These are phyloP conservation scores for Lomographa bimaculata DNA, from an alignment of 2,888 invertebrate species.

Conservation along the genomic window DNA sequence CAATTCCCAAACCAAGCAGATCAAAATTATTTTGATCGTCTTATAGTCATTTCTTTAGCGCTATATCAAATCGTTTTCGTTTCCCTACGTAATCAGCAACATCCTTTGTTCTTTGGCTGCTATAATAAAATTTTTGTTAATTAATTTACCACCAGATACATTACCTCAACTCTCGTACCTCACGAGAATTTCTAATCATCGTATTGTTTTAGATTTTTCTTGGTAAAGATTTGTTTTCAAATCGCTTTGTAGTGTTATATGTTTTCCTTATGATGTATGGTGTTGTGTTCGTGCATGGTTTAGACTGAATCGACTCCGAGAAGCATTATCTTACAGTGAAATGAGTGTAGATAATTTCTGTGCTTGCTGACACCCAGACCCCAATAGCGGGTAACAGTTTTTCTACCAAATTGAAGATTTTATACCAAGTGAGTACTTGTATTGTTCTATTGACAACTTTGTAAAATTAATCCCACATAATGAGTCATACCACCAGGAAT, in stretches of 20 bases:
- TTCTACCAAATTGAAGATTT: slow-evolving; percentile 27
- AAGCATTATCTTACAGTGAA: slow-evolving; percentile 57
- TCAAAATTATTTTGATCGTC: slow-evolving; percentile 38
- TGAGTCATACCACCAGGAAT: slow-evolving; percentile 13
- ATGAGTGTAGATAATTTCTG: slow-evolving; percentile 67
- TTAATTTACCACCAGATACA: slow-evolving; percentile 22
- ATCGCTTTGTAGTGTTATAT: slow-evolving; percentile 48
- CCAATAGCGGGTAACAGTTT: slow-evolving; percentile 47
- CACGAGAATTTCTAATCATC: slow-evolving; percentile 38
- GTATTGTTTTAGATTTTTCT: slow-evolving; percentile 28
- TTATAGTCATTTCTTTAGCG: slow-evolving; percentile 38
- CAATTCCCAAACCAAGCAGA: too few relatives aligned
- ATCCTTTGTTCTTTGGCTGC: slow-evolving; percentile 32
- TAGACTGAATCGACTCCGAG: slow-evolving; percentile 58
- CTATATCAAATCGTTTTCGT: slow-evolving; percentile 34
- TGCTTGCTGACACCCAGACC: slow-evolving; percentile 51
- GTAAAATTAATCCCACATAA: slow-evolving; percentile 3
- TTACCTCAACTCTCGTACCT: slow-evolving; percentile 27
- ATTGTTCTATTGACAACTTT: slow-evolving; percentile 7
- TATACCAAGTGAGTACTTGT: slow-evolving; percentile 36
- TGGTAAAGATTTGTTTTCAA: slow-evolving; percentile 48
- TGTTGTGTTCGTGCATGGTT: slow-evolving; percentile 49
- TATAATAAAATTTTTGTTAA: slow-evolving; percentile 36
- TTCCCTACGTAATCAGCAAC: slow-evolving; percentile 30
- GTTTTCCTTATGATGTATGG: slow-evolving; percentile 51